Evolutionary conservation across 2,888 invertebrate species (phyloP).

Genomic region (Listrodromus nycthemerus): DNA sequence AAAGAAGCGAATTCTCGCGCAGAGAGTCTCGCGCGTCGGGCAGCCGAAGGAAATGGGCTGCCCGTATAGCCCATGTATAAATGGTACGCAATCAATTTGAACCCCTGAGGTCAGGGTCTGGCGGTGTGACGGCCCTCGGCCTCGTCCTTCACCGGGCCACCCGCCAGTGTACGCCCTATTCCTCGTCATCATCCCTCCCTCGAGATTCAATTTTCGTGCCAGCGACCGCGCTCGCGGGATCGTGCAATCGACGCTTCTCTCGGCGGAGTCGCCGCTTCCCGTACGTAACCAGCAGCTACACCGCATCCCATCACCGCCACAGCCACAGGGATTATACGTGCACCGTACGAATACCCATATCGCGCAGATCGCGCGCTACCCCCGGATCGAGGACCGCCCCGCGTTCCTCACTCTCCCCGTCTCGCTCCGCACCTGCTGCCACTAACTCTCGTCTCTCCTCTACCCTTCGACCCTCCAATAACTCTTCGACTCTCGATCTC

Average conservation of each 20-base stretch:
- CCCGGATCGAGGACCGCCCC: not conserved
- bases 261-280: constrained; percentile 46
- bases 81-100: constrained; percentile 66
- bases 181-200: constrained; percentile 53
- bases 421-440: constrained; percentile 38
- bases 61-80: constrained; percentile 42
- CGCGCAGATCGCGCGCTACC: constrained; percentile 21
- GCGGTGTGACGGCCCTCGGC: constrained; percentile 55
- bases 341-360: constrained; percentile 37
- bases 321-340: constrained; percentile 67
- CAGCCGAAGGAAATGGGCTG: not conserved
- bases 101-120: constrained; percentile 66
- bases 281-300: constrained; percentile 57
- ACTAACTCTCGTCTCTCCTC: constrained; percentile 6
- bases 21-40: not conserved
- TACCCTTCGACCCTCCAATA: constrained; percentile 54
- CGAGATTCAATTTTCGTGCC: constrained; percentile 70
- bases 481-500: constrained; percentile 59
- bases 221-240: constrained; percentile 45
- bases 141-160: constrained; percentile 17
- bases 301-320: constrained; percentile 58
- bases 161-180: constrained; percentile 21
- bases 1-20: constrained; percentile 35
- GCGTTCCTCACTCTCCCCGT: too few species aligned
- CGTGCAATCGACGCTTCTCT: constrained; percentile 67